Conservation (phyloP, 2,113 vertebrate species). For the Oryzias javanicus region DNA sequence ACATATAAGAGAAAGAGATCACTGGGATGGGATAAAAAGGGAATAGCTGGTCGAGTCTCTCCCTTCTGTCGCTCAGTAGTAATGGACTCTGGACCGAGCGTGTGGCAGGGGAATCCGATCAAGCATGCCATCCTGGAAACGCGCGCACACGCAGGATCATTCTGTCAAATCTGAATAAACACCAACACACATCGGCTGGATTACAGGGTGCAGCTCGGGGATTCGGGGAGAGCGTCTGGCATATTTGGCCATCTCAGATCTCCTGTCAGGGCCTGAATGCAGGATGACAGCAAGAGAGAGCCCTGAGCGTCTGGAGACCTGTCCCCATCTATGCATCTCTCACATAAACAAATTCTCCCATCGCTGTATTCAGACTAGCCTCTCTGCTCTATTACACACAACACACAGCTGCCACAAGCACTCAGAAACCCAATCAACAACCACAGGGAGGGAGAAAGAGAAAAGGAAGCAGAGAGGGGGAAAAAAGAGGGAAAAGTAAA, state of each 20-base stretch:
- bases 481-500: slow-evolving; percentile 35
- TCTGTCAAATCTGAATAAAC: slow-evolving; percentile 76
- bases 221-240: slow-evolving; percentile 75
- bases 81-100: slow-evolving; percentile 69
- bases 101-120: slow-evolving; percentile 64
- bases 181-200: slow-evolving; percentile 64
- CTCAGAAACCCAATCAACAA: slow-evolving; percentile 99
- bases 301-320: slow-evolving; percentile 86
- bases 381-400: slow-evolving; percentile 99
- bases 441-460: slow-evolving; percentile 80
- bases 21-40: slow-evolving; percentile 67
- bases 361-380: slow-evolving; percentile 98
- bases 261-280: slow-evolving; percentile 88
- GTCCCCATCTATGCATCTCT: slow-evolving; percentile 96
- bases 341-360: slow-evolving; percentile 99
- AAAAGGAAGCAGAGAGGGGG: slow-evolving; percentile 60
- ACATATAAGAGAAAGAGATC: slow-evolving; percentile 69
- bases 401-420: slow-evolving; percentile 99
- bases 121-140: slow-evolving; percentile 50
- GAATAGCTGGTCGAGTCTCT: slow-evolving; percentile 51
- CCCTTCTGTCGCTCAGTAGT: slow-evolving; percentile 63
- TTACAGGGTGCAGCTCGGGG: slow-evolving; percentile 61
- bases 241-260: slow-evolving; percentile 90
- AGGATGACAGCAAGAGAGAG: slow-evolving; percentile 88
- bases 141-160: slow-evolving; percentile 42